Evolutionary conservation across 1,140 invertebrate species (phyloP).

Genomic region (Papilio polytes): DNA sequence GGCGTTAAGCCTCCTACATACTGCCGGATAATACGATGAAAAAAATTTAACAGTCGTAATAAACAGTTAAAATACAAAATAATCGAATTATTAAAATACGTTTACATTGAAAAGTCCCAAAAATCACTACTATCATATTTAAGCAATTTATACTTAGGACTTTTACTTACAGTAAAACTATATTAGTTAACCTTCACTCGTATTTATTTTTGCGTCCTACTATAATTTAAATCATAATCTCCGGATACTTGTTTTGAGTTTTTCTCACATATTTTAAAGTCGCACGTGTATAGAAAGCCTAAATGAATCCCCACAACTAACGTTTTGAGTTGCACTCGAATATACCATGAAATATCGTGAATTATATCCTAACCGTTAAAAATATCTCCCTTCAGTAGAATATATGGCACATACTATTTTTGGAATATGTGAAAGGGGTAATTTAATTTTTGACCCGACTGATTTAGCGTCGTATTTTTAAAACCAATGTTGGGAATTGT

Average conservation of each 20-base stretch:
- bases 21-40: neutral
- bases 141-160: too few relatives aligned
- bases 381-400: slow-evolving; percentile 13
- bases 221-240: neutral
- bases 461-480: neutral
- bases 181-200: neutral
- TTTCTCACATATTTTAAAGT: neutral
- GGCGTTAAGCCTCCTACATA: slow-evolving; percentile 36
- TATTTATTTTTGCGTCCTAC: too few relatives aligned
- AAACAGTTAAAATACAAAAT: too few relatives aligned
- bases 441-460: neutral
- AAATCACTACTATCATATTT: too few relatives aligned
- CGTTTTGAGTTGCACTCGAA: slow-evolving; percentile 18
- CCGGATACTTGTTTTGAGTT: neutral
- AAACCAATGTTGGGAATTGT: neutral
- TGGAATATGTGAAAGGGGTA: neutral
- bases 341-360: slow-evolving; percentile 25
- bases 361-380: slow-evolving; percentile 31
- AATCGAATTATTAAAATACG: too few relatives aligned
- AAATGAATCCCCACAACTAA: slow-evolving; percentile 28
- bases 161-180: neutral
- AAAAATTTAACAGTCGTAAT: too few relatives aligned
- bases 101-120: too few relatives aligned
- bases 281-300: neutral
- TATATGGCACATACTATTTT: slow-evolving; percentile 2